Percentiles rank a stretch among this genome's conserved stretches.
Evolutionary conservation across 2,888 invertebrate species (phyloP).

Genomic region (Leucophenga maculata): DNA sequence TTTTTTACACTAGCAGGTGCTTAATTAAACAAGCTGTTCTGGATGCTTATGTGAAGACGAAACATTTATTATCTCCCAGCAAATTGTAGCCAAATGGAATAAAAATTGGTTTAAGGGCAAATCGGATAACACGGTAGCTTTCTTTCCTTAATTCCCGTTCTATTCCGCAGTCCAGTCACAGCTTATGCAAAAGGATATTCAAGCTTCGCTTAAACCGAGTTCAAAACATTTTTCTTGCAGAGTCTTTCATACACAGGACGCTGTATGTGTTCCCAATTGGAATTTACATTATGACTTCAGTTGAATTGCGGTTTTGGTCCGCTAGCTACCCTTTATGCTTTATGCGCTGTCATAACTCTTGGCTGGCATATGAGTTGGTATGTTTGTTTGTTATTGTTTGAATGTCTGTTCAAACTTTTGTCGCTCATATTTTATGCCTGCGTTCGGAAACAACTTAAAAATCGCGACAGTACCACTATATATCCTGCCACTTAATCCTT

Average conservation of each 20-base stretch:
- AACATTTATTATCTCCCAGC: too few species aligned
- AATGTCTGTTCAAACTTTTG: constrained; percentile 7
- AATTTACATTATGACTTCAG: constrained; percentile 17
- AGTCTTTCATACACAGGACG: neutral
- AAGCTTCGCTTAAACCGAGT: neutral
- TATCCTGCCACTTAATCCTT: neutral
- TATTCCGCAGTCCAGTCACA: too few species aligned
- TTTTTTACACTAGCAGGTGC: too few species aligned
- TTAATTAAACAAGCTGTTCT: too few species aligned
- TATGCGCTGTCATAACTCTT: neutral
- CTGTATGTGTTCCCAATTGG: constrained; percentile 16
- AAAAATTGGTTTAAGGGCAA: too few species aligned
- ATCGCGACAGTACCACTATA: constrained; percentile 42
- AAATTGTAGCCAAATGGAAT: too few species aligned
- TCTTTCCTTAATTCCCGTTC: too few species aligned
- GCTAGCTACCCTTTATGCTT: constrained; percentile 26
- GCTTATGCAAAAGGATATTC: neutral
- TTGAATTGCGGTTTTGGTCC: constrained; percentile 15
- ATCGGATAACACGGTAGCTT: too few species aligned
- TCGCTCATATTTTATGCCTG: constrained; percentile 29
- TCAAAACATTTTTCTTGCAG: too few species aligned
- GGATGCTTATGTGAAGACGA: too few species aligned
- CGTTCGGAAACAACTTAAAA: constrained; percentile 42
- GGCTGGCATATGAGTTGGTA: neutral
- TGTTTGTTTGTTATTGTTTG: constrained; percentile 8